A percentile compares a stretch with the other conserved stretches of the same genome.
phyloP scores from a whole-genome alignment of 2,888 invertebrate species.

The Blomia tropicalis region DNA sequence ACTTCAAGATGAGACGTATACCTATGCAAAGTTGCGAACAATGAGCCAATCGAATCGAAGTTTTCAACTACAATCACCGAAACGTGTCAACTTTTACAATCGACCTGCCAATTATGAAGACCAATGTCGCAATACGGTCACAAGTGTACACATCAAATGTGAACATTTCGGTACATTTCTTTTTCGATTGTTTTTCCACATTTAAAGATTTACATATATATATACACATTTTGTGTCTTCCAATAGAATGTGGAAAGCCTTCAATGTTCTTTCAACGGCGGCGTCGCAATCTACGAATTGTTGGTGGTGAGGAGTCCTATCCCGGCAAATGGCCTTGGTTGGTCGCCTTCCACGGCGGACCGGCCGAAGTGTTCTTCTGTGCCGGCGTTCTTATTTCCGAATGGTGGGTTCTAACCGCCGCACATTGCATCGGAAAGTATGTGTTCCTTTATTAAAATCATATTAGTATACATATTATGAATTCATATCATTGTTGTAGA shows the following conservation, averaged over 20 bases:
- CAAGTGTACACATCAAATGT: conserved; percentile 30
- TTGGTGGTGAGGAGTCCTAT: conserved; percentile 34
- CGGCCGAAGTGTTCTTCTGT: conserved; percentile 31
- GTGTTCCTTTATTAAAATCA: conserved; percentile 5
- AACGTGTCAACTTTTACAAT: background rate
- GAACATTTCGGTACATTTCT: conserved; percentile 29
- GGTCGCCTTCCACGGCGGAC: conserved; percentile 34
- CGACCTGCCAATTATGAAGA: background rate
- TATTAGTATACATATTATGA: too few species aligned
- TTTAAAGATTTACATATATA: background rate
- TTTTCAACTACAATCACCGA: background rate
- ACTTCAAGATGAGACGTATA: conserved; percentile 22
- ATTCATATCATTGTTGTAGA: conserved; percentile 20
- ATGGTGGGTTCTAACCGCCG: conserved; percentile 31
- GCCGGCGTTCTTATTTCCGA: conserved; percentile 30
- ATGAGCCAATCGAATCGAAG: background rate
- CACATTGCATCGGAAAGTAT: conserved; percentile 31
- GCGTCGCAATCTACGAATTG: conserved; percentile 32
- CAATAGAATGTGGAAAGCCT: conserved; percentile 27
- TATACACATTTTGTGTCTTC: background rate
- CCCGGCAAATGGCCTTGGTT: conserved; percentile 36
- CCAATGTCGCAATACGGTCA: background rate
- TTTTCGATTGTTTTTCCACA: background rate
- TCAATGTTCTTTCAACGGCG: conserved; percentile 12
- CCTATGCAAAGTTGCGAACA: background rate